phyloP scores from a whole-genome alignment of 2,113 vertebrate genomes.

The Myrmophylax atrothorax region DNA sequence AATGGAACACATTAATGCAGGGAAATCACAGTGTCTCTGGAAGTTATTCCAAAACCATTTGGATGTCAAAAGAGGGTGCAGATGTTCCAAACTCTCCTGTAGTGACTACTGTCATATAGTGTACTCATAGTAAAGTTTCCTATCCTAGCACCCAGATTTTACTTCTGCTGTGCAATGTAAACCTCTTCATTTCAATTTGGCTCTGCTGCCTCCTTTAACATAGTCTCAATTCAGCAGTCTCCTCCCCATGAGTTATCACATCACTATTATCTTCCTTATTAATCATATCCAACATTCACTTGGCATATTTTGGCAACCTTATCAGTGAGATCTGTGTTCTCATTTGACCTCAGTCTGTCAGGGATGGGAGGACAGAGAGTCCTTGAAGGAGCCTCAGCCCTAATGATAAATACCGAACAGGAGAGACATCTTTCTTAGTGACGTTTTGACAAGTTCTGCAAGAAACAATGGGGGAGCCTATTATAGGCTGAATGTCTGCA shows the following conservation, averaged over 20 bases:
- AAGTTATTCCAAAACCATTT: neutral
- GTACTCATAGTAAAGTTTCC: neutral
- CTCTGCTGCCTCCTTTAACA: neutral
- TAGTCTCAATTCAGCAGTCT: neutral
- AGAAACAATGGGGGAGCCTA: neutral
- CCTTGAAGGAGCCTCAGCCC: neutral
- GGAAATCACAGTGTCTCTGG: neutral
- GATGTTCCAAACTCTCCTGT: neutral
- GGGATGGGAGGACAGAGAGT: neutral
- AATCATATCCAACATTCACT: slow-evolving; percentile 2
- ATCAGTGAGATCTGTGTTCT: slow-evolving; percentile 8
- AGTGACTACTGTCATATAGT: neutral
- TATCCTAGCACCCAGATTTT: neutral
- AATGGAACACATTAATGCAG: neutral
- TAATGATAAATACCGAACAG: neutral
- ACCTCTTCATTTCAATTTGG: neutral
- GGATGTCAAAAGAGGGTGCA: neutral
- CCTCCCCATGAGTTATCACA: neutral
- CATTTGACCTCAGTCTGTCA: neutral
- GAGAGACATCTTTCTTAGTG: neutral
- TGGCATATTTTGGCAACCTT: slow-evolving; percentile 31
- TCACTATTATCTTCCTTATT: neutral
- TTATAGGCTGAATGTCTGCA: neutral
- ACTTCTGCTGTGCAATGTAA: neutral
- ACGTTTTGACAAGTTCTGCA: neutral